Evolutionary conservation across 1,140 invertebrate species (phyloP), one percentile per base, ranked within the genome.

Genomic region (Orchestia grillus): DNA sequence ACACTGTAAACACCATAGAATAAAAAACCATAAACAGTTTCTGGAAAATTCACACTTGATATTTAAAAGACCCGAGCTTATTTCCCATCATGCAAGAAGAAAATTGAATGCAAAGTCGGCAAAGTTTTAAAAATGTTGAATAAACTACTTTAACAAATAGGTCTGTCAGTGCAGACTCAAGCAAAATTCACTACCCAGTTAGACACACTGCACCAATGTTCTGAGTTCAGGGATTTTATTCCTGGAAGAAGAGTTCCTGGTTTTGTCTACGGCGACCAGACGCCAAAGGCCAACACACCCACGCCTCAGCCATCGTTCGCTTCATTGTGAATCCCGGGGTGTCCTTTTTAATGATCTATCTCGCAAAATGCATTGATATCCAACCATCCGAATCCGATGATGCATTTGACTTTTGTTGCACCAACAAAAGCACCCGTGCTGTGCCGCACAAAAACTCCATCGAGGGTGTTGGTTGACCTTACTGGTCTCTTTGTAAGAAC

Each of bases 281-380:
- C 15, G 41, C 4, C 28, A 36, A 42, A 8, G 41, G 43, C 88
- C 88, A 8, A 28, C 28, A 90, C 88, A 42, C 88, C 88, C 88
- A 90, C 88, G 88, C 88, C 43, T 90, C 4, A 8, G 36, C 28
- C 11, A 90, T 90, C n/a, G 88, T 4, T 90, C 88, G 42, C 43
- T 90, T 90, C 42, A 90, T 90, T 90, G 41, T 41, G 88, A 90
- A 90, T 90, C 88, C 42, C 44, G 92, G 92, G 43, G 92, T 94
- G 92, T 94, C 92, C 92, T 94, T 94, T 94, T 94, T 94, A 94
- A 94, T 94, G 92, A 94, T 94, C 43, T 94, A 94, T 94, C 92
- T 94, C 44, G 92, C 41, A 94, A n/a, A 44, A 45, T 44, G 11
- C 44, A 94, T 94, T 94, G 92, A 47, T 11, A 94, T n/a, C n/a